Percentiles rank a stretch among this genome's conserved stretches.
These are phyloP conservation scores for Bradysia coprophila DNA, from an alignment of 1,140 invertebrate genomes.

Conservation along the genomic window DNA sequence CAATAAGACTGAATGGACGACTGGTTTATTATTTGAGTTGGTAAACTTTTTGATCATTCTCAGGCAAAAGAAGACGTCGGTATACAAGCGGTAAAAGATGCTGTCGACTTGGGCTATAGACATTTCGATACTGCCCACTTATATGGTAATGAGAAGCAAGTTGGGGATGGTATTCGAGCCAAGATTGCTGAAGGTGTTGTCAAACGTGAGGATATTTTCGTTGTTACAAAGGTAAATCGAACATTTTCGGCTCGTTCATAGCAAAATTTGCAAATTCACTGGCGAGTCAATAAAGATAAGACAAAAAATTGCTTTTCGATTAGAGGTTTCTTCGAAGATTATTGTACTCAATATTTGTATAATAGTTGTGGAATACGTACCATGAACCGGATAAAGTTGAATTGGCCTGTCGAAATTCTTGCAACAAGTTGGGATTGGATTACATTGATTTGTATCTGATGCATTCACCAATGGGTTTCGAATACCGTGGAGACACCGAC, in stretches of 20 bases:
- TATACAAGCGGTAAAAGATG: slow-evolving; percentile 34
- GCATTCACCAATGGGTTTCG: slow-evolving; percentile 33
- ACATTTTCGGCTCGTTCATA: no score
- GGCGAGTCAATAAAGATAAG: no score
- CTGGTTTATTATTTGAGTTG: no score
- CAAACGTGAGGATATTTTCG: slow-evolving; percentile 21
- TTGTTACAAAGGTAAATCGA: not conserved
- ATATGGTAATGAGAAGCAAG: slow-evolving; percentile 51
- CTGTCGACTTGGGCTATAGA: slow-evolving; percentile 46
- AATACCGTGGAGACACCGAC: not conserved
- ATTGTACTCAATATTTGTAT: slow-evolving; percentile 13
- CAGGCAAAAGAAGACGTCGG: no score
- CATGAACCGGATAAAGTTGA: slow-evolving; percentile 20
- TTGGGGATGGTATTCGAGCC: slow-evolving; percentile 39
- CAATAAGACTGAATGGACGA: no score
- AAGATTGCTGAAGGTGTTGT: slow-evolving; percentile 36
- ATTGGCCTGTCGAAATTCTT: slow-evolving; percentile 25
- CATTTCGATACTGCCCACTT: slow-evolving; percentile 50
- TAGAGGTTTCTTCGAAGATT: no score
- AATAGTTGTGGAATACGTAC: slow-evolving; percentile 20
- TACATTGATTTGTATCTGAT: slow-evolving; percentile 70
- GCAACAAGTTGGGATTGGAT: slow-evolving; percentile 43
- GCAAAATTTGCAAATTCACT: no score
- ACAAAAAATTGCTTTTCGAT: no score
- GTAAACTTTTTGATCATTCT: no score